Percentiles rank a stretch among this genome's conserved stretches.
phyloP scores from a whole-genome alignment of 2,797 vertebrate species.

The Chloroceryle inda region DNA sequence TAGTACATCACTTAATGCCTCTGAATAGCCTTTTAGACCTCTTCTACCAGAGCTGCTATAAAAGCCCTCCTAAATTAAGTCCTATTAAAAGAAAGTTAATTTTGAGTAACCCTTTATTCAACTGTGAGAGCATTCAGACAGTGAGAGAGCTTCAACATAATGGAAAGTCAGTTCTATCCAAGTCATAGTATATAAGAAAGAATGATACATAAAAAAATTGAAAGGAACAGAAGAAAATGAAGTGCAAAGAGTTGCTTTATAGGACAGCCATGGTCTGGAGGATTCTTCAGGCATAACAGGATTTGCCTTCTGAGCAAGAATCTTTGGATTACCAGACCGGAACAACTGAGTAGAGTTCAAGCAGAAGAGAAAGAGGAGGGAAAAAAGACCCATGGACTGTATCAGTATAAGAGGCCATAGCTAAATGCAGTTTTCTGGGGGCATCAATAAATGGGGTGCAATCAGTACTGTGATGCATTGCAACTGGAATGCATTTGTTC shows the following conservation, averaged over 20 bases:
- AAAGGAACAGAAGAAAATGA: constrained; percentile 49
- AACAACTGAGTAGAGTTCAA: constrained; percentile 27
- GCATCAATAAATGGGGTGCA: background rate
- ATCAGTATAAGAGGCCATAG: background rate
- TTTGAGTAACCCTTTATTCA: constrained; percentile 27
- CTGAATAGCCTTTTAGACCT: background rate
- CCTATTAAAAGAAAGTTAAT: constrained; percentile 5
- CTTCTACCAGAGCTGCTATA: background rate
- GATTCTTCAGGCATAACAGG: constrained; percentile 43
- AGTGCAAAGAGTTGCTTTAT: constrained; percentile 33
- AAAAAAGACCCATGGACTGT: background rate
- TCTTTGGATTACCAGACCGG: constrained; percentile 22
- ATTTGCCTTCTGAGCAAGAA: constrained; percentile 50
- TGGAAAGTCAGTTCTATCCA: constrained; percentile 1
- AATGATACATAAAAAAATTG: constrained; percentile 14
- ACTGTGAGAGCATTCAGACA: constrained; percentile 11
- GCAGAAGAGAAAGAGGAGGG: background rate
- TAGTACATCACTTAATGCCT: background rate
- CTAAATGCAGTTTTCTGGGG: background rate
- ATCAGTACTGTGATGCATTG: background rate
- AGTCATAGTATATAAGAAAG: background rate
- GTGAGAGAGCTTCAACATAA: background rate
- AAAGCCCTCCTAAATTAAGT: constrained; percentile 21
- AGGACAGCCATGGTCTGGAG: constrained; percentile 12
- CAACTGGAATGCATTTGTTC: background rate